These are phyloP conservation scores for Crypturellus tataupa DNA, from an alignment of 2,797 vertebrate species.

Conservation along the genomic window DNA sequence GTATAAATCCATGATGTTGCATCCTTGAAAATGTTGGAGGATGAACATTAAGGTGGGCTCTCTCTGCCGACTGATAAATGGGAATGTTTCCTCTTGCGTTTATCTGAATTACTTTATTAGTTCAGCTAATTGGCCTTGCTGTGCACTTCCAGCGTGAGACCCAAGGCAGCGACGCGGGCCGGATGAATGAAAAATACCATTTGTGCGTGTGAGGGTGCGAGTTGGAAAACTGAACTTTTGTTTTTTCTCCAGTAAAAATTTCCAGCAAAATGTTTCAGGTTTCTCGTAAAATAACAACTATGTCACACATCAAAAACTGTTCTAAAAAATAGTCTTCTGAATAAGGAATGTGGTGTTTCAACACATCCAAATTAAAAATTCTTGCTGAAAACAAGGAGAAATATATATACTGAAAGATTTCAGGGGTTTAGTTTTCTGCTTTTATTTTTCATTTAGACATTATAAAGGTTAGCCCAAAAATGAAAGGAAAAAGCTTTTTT, in stretches of 20 bases:
- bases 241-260: slow-evolving; percentile 21
- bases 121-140: not conserved
- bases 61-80: not conserved
- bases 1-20: not conserved
- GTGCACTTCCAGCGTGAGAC: not conserved
- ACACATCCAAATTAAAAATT: slow-evolving; percentile 42
- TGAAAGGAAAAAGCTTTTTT: not conserved
- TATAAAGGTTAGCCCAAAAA: not conserved
- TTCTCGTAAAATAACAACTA: slow-evolving; percentile 37
- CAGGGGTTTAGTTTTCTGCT: not conserved
- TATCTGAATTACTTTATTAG: not conserved
- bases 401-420: not conserved
- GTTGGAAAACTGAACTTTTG: not conserved
- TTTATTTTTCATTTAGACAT: not conserved
- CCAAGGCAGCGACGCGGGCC: not conserved
- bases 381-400: slow-evolving; percentile 28
- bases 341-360: slow-evolving; percentile 32
- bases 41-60: not conserved
- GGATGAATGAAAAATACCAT: slow-evolving; percentile 4
- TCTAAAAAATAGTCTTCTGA: not conserved
- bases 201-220: not conserved
- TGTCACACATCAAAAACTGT: slow-evolving; percentile 43
- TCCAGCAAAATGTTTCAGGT: slow-evolving; percentile 14
- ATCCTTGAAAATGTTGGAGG: not conserved
- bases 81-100: not conserved